Conservation (phyloP, 2,888 invertebrate genomes). For the Torymus tubicola region DNA sequence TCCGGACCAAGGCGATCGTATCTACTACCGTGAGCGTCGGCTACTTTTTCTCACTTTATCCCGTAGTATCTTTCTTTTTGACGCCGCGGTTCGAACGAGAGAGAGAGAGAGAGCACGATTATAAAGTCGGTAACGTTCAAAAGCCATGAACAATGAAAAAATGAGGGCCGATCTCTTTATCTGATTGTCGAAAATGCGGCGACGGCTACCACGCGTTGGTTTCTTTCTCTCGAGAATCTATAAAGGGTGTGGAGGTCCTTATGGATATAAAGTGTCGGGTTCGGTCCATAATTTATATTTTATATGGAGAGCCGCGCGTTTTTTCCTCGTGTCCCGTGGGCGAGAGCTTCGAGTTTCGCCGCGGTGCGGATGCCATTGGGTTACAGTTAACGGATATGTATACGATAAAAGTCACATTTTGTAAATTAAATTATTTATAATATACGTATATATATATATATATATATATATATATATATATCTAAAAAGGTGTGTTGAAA, state of each 20-base stretch:
- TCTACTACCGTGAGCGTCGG: slow-evolving; percentile 9
- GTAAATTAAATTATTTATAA: slow-evolving; percentile 25
- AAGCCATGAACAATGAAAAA: slow-evolving; percentile 40
- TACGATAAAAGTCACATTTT: slow-evolving; percentile 12
- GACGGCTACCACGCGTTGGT: slow-evolving; percentile 1
- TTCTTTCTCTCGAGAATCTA: neutral
- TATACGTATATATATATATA: neutral
- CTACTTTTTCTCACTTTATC: slow-evolving; percentile 54
- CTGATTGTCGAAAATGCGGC: slow-evolving; percentile 23
- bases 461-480: too few species aligned
- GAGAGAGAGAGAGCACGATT: neutral
- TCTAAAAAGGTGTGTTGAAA: too few species aligned
- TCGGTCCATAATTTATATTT: slow-evolving; percentile 35
- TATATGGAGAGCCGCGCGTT: slow-evolving; percentile 17
- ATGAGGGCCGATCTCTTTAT: slow-evolving; percentile 31
- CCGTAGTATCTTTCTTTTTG: slow-evolving; percentile 13
- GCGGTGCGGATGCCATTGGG: neutral
- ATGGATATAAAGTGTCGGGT: slow-evolving; percentile 14
- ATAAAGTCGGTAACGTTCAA: slow-evolving; percentile 21
- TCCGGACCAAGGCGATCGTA: slow-evolving; percentile 20
- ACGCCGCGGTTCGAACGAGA: neutral
- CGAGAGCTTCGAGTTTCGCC: slow-evolving; percentile 13
- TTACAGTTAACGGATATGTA: neutral
- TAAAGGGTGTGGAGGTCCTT: neutral
- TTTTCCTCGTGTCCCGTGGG: neutral